These are phyloP conservation scores for Cnemophilus loriae DNA, from an alignment of 2,113 vertebrate species.

Conservation along the genomic window DNA sequence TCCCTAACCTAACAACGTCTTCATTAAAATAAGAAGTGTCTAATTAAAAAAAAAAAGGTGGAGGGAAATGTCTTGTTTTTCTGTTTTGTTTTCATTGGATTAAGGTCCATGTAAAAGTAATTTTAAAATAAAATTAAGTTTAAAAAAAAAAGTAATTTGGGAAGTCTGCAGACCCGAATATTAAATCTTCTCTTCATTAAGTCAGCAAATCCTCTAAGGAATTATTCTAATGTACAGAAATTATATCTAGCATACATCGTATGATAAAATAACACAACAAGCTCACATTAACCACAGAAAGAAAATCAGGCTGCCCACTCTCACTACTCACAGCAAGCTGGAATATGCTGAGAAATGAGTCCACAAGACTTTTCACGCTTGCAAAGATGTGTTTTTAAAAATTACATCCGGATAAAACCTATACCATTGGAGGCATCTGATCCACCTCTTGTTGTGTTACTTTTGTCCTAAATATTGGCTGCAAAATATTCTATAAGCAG, in stretches of 20 bases:
- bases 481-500: background rate
- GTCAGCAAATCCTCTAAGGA: background rate
- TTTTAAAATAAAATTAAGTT: background rate
- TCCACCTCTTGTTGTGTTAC: background rate
- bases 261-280: background rate
- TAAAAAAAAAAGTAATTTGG: background rate
- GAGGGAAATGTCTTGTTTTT: background rate
- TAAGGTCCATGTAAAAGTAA: background rate
- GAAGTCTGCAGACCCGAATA: background rate
- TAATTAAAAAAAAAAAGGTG: background rate
- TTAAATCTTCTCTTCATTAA: background rate
- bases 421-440: background rate
- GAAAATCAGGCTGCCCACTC: background rate
- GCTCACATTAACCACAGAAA: background rate
- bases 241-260: background rate
- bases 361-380: background rate
- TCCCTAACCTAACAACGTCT: background rate
- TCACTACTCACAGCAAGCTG: constrained; percentile 31
- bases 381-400: constrained; percentile 18
- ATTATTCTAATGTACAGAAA: background rate
- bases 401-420: background rate
- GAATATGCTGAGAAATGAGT: constrained; percentile 31
- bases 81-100: background rate
- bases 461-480: background rate
- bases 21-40: background rate